phyloP scores from a whole-genome alignment of 2,797 vertebrate species.

The Dendrocincla fuliginosa region DNA sequence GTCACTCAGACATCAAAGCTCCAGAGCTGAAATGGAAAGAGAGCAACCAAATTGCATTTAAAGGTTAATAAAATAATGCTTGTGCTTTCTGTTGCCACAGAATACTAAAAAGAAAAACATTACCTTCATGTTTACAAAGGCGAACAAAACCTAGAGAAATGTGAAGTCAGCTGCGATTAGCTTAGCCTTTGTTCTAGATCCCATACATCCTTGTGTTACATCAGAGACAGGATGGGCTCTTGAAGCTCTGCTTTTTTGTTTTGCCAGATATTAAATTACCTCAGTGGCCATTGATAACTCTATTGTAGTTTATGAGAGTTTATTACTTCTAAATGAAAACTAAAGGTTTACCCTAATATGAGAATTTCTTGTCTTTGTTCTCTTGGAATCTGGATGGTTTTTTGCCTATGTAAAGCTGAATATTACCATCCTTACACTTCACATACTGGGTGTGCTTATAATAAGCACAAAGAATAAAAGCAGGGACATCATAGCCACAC shows the following conservation, averaged over 20 bases:
- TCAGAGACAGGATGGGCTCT: conserved; percentile 41
- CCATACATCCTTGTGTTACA: conserved; percentile 30
- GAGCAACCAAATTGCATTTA: conserved; percentile 37
- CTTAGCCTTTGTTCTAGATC: conserved; percentile 54
- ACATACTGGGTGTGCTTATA: not conserved
- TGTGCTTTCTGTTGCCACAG: conserved; percentile 57
- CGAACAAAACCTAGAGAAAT: conserved; percentile 19
- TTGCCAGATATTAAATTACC: conserved; percentile 24
- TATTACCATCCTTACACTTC: not conserved
- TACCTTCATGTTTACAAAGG: conserved; percentile 50
- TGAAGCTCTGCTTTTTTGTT: conserved; percentile 25
- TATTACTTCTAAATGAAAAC: conserved; percentile 2
- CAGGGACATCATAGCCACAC: not conserved
- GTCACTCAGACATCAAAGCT: conserved; percentile 59
- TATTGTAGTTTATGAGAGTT: not conserved
- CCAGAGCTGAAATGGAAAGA: conserved; percentile 39
- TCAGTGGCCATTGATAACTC: conserved; percentile 10
- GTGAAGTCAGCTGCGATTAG: conserved; percentile 33
- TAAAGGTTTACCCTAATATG: not conserved
- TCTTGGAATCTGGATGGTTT: not conserved
- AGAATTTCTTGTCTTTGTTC: not conserved
- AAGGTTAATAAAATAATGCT: conserved; percentile 67
- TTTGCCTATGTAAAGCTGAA: not conserved
- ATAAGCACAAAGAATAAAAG: not conserved
- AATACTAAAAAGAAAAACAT: conserved; percentile 60